Base-by-base conservation (phyloP, 1,140 invertebrate species). In the Drosophila equinoxialis region DNA sequence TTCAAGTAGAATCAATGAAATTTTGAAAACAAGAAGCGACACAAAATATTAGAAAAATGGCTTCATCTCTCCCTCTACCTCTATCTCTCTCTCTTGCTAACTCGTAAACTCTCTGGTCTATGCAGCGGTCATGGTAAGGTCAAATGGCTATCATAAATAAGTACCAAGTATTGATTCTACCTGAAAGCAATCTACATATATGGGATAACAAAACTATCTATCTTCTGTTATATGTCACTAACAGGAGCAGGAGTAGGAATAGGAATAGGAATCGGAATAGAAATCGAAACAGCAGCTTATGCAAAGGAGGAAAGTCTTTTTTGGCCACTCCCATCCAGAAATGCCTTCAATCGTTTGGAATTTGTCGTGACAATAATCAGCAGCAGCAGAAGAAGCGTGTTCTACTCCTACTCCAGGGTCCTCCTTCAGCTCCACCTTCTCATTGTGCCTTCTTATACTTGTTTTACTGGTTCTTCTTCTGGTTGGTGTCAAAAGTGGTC, bases 351-450 rank as follows among this genome's bases (percentile, higher is more conserved):
- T 68, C 60, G 79, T 54, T 51, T 77, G 73, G 77, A 79, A 81
- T 79, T 72, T 81, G 77, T 67, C 80, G 74, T 89, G 80, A 89
- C 84, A 87, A 87, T 89, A 87, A 87, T 87, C 84, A 89, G 79
- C 80, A 77, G 67, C 79, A 75, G 67, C 79, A 75, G 66, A 70
- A 48, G 6, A 23, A 51, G 45, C 45, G 7, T 23, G 5, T 48
- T 39, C 37, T 39, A 3, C 37, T 45, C 14, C n/a, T 2, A 20
- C 7, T 20, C 14, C 14, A 8, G 30, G 30, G 30, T 30, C 45
- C 17, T 20, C 7, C 45, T 20, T 8, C 6, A 17, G 14, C 8
- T 37, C 35, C 35, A 10, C 10, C 35, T 37, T 6, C 35, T 37
- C 35, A 37, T 37, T 37, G 11, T 39, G 35, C 35, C 37, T 39